These are phyloP conservation scores for Formica selysi DNA, from an alignment of 1,140 invertebrate species.

Conservation along the genomic window DNA sequence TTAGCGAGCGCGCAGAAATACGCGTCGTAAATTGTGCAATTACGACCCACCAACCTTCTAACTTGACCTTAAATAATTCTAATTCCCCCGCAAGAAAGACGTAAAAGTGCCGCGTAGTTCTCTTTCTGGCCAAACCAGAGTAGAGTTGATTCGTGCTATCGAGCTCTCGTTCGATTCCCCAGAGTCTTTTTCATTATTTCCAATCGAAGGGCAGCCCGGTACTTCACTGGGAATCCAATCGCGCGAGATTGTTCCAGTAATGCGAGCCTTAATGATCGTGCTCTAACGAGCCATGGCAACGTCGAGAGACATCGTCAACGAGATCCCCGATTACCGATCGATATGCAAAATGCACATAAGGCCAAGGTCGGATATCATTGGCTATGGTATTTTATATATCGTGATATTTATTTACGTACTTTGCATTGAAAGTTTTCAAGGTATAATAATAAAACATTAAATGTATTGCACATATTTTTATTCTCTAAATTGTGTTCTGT, in stretches of 20 bases:
- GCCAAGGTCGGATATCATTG: constrained; percentile 15
- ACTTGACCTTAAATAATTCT: constrained; percentile 44
- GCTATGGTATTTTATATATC: neutral
- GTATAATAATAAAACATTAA: neutral
- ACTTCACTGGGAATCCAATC: constrained; percentile 58
- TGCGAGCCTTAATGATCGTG: constrained; percentile 53
- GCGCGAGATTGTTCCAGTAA: constrained; percentile 59
- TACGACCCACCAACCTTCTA: constrained; percentile 23
- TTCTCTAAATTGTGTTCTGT: neutral
- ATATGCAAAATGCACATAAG: constrained; percentile 40
- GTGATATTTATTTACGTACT: neutral
- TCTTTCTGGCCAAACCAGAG: constrained; percentile 5
- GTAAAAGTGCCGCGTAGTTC: neutral
- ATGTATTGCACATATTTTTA: too few species aligned
- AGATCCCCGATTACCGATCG: constrained; percentile 8
- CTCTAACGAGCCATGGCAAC: constrained; percentile 45
- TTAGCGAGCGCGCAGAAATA: neutral
- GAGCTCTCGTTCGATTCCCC: constrained; percentile 35
- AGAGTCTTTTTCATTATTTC: constrained; percentile 69
- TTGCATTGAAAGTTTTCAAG: neutral
- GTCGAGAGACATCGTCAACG: constrained; percentile 16
- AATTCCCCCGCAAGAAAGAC: constrained; percentile 16
- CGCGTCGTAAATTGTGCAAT: constrained; percentile 44
- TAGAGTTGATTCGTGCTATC: constrained; percentile 36
- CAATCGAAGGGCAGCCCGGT: constrained; percentile 48